Evolutionary conservation across 1,140 invertebrate genomes (phyloP).

Genomic region (Ditylenchus dipsaci): DNA sequence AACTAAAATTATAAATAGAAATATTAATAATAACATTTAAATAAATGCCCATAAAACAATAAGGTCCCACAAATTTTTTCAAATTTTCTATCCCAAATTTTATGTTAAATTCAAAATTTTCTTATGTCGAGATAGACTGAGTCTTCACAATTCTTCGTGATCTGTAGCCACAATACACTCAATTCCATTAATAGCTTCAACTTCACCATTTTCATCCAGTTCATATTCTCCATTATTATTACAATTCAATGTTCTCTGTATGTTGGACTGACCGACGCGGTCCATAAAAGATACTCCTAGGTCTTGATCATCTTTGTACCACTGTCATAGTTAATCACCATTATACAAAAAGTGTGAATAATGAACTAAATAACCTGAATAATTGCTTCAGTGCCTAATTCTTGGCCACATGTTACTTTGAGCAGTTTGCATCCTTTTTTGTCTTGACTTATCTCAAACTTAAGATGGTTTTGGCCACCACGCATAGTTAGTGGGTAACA

Average conservation of each 20-base stretch:
- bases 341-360: background rate
- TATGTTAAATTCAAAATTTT: no score
- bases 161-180: background rate
- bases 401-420: background rate
- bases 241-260: background rate
- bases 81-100: no score
- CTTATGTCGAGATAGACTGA: no score
- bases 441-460: background rate
- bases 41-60: no score
- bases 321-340: background rate
- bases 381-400: background rate
- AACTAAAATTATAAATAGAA: no score
- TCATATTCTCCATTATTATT: background rate
- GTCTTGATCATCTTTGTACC: background rate
- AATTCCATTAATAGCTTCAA: background rate
- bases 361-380: background rate
- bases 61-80: no score
- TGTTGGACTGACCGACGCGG: background rate
- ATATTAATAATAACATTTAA: no score
- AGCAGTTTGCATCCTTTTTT: background rate
- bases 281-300: background rate
- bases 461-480: background rate
- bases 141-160: background rate
- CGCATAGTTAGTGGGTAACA: background rate
- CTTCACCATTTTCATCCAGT: background rate